A percentile compares a stretch with the other conserved stretches of the same genome.
Evolutionary conservation across 2,797 vertebrate genomes (phyloP).

Genomic region (Centroberyx gerrardi): DNA sequence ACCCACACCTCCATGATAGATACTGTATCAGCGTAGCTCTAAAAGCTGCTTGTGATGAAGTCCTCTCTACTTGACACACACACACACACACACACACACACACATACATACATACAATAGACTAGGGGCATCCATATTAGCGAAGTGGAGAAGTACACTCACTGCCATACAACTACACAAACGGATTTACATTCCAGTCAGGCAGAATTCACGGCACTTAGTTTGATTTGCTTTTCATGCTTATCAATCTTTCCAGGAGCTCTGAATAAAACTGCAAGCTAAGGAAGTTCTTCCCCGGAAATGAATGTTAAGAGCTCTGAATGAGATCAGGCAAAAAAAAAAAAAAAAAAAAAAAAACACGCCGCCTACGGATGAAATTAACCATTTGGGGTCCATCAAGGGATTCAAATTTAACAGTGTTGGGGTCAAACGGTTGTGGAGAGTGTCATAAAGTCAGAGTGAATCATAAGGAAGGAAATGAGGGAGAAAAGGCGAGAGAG

Average conservation of each 20-base stretch:
- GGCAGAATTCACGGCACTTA: constrained; percentile 76
- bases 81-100: constrained; percentile 19
- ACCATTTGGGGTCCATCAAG: constrained; percentile 45
- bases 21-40: constrained; percentile 40
- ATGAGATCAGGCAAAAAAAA: constrained; percentile 10
- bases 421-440: no score
- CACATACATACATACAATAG: constrained; percentile 7
- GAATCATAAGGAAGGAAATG: neutral
- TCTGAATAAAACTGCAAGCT: constrained; percentile 65
- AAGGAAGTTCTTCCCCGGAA: constrained; percentile 46
- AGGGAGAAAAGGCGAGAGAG: constrained; percentile 3
- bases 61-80: neutral
- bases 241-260: constrained; percentile 61
- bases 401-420: constrained; percentile 43
- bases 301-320: constrained; percentile 58
- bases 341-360: constrained; percentile 5
- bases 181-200: constrained; percentile 76
- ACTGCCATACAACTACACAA: constrained; percentile 38
- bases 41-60: constrained; percentile 47
- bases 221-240: constrained; percentile 75
- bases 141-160: constrained; percentile 39
- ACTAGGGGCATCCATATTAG: constrained; percentile 33
- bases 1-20: constrained; percentile 58
- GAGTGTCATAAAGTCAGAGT: no score
- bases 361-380: constrained; percentile 25